Evolutionary conservation across 2,888 invertebrate species (phyloP), one percentile per base, ranked within the genome.

Genomic region (Conus canariensis): DNA sequence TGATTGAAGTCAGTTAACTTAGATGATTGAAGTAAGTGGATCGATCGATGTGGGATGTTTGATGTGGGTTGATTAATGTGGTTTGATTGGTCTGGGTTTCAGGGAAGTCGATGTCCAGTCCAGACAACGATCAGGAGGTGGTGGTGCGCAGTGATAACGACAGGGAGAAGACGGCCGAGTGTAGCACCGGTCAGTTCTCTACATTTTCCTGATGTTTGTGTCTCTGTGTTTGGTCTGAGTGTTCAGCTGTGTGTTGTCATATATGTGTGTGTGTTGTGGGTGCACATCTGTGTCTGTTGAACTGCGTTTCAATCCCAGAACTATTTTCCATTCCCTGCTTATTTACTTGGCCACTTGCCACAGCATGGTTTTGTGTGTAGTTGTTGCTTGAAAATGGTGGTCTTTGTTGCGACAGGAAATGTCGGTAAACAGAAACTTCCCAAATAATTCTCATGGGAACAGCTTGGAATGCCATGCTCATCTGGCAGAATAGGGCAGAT

Each of bases 101-200:
- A 86, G 86, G 86, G 8, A 86, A 86, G 59, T 60, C 67, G n/a
- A 59, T 88, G 45, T 77, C 88, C 67, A 90, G 83, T 25, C 90
- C 90, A n/a, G 90, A 83, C 25, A 74, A 67, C 7, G 90, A 90
- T 9, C 25, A 64, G 22, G 87, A 87, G 70, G 45, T 56, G 82
- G 77, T 77, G 64, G 87, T 64, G 16, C 86, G 74, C 58, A 90
- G 56, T 56, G 86, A 90, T 58, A 64, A 70, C 30, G 91, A 92
- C 80, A 87, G 87, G 19, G 91, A 92, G 56, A 77, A 89, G 22
- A 83, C 64, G 25, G 82, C 58, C 10, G 90, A 87, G 30, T 19
- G 58, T 19, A 89, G 89, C 70, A 86, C 89, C 45, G 90, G 90
- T 89, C 16, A 87, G 83, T 86, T 1, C 45, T 45, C 45, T 45